Conservation (phyloP, 2,888 invertebrate species). For the Tenthredo scrophulariae region DNA sequence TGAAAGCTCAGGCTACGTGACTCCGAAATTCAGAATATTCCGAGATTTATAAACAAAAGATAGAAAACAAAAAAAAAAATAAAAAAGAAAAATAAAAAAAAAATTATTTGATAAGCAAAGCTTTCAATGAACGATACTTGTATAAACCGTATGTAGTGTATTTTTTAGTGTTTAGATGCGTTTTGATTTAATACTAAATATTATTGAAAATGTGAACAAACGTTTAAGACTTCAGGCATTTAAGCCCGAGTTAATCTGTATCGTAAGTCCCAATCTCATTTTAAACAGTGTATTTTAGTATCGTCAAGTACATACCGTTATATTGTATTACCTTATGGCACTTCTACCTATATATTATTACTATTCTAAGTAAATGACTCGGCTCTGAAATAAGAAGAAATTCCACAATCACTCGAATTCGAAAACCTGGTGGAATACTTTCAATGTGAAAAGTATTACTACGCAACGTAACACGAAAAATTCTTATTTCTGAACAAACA, state of each 20-base stretch:
- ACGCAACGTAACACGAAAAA: constrained; percentile 56
- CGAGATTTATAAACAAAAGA: constrained; percentile 18
- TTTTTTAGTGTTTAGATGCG: constrained; percentile 51
- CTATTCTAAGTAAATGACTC: constrained; percentile 45
- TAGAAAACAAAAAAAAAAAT: constrained; percentile 54
- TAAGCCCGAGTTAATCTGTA: constrained; percentile 49
- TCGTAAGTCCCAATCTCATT: constrained; percentile 51
- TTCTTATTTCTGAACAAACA: constrained; percentile 68
- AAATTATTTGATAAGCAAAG: constrained; percentile 52
- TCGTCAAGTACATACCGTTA: constrained; percentile 41
- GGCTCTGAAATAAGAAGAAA: constrained; percentile 32
- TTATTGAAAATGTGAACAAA: constrained; percentile 51
- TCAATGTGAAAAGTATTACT: constrained; percentile 49
- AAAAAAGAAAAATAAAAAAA: constrained; percentile 50
- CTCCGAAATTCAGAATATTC: constrained; percentile 48
- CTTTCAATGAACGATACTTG: constrained; percentile 46
- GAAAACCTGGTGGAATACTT: constrained; percentile 42
- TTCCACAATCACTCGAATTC: constrained; percentile 33
- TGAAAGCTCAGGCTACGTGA: constrained; percentile 48
- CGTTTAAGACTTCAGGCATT: constrained; percentile 49
- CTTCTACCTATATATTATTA: constrained; percentile 49
- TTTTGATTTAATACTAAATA: constrained; percentile 51
- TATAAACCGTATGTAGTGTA: constrained; percentile 53
- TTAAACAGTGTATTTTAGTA: constrained; percentile 48
- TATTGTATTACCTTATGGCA: constrained; percentile 51